Base-by-base conservation (phyloP, 2,888 invertebrate species). In the Caenorhabditis sp. region DNA sequence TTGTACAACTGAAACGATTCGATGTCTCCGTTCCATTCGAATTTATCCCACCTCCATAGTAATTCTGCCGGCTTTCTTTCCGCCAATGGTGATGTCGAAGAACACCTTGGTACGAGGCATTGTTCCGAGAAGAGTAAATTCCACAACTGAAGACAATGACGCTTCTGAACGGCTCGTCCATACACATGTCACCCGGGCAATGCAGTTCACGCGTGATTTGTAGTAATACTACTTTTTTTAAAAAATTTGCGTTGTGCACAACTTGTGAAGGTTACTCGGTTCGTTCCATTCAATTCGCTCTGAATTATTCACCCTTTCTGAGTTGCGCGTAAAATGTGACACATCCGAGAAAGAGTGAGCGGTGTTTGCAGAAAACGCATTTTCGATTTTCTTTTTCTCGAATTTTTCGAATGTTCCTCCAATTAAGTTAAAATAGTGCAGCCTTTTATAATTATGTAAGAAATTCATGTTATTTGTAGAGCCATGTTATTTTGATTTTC, bases 1-100 rank as follows among this genome's bases (percentile, higher is more conserved):
- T 92, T 91, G 88, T 94, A 93, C 85, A 96, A 91, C 94, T 96
- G 92, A 48, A 89, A 86, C 26, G n/a, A 43, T n/a, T n/a, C n/a
- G n/a, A 11, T 13, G 32, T n/a, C 32, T 9, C 26, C n/a, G 8
- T 5, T 15, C 20, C 11, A 56, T 27, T n/a, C n/a, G n/a, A 17
- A 8, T 3, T 17, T 13, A 39, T 20, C 24, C n/a, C n/a, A 85
- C 83, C 80, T 86, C 87, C 85, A 87, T 87, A 13, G 85, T 84
- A 71, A 88, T 86, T 11, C 88, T 78, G 22, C 88, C 88, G 39
- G 80, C 65, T 20, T 87, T 81, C 45, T 78, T 84, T 32, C 84
- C 84, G 35, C 80, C 86, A 56, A 86, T 83, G 58, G 86, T 78
- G 74, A 88, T 80, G 79, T 88, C 88, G 77, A 88, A 88, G 78